Evolutionary conservation across 1,140 invertebrate species (phyloP).

Genomic region (Brachionus koreanus): DNA sequence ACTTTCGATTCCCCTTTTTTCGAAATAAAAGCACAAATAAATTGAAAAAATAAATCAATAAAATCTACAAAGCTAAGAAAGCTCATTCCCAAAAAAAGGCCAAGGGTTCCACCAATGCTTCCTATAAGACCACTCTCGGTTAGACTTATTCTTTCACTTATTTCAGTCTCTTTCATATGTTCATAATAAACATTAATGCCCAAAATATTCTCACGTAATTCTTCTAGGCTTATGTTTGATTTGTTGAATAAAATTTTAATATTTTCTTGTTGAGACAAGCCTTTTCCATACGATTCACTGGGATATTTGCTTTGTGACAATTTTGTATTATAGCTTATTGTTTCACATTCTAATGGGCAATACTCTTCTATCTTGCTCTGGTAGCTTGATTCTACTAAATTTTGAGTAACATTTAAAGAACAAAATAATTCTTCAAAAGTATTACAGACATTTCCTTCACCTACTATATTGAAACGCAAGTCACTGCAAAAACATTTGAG

Average conservation of each 20-base stretch:
- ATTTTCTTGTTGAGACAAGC: neutral
- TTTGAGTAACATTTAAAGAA: neutral
- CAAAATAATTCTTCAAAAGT: neutral
- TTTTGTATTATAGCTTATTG: neutral
- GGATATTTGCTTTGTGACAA: neutral
- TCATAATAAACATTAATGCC: conserved; percentile 23
- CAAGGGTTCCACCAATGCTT: conserved; percentile 24
- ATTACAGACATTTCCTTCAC: neutral
- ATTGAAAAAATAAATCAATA: conserved; percentile 4
- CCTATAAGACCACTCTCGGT: neutral
- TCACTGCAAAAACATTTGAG: neutral
- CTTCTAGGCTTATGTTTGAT: neutral
- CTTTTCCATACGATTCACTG: neutral
- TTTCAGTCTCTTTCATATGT: conserved; percentile 6
- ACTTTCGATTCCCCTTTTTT: too few relatives aligned
- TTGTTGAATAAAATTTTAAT: neutral
- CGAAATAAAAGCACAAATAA: neutral
- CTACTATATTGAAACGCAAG: neutral
- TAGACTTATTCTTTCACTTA: neutral
- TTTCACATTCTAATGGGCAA: conserved; percentile 25
- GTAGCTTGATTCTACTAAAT: neutral
- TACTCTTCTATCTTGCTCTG: neutral
- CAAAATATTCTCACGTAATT: neutral
- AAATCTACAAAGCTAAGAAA: conserved; percentile 13
- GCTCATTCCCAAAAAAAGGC: conserved; percentile 33